Evolutionary conservation across 2,797 vertebrate species (phyloP).

Genomic region (Crenichthys baileyi): DNA sequence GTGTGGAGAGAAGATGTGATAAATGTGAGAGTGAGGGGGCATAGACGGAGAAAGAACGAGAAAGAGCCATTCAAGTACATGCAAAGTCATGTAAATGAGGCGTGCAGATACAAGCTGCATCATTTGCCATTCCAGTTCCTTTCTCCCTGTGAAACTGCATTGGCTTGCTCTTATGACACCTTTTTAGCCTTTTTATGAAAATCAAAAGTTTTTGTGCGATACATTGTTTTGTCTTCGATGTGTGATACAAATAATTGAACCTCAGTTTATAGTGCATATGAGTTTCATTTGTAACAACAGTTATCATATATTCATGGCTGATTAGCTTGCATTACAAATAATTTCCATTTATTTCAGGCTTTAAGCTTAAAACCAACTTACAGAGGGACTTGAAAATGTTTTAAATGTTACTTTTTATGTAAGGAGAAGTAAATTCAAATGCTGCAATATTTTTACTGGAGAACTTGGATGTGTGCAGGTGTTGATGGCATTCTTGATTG

Average conservation of each 20-base stretch:
- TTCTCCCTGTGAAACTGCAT: slow-evolving; percentile 32
- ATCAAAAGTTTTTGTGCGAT: slow-evolving; percentile 10
- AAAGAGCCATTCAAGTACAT: slow-evolving; percentile 30
- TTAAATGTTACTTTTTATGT: background rate
- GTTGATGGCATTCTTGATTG: background rate
- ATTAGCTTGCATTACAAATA: background rate
- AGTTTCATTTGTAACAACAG: background rate
- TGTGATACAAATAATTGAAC: background rate
- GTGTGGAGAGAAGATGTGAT: slow-evolving; percentile 30
- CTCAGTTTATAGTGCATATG: background rate
- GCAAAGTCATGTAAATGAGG: slow-evolving; percentile 58
- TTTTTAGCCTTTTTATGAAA: slow-evolving; percentile 39
- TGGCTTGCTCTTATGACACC: slow-evolving; percentile 35
- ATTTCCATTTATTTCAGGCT: background rate
- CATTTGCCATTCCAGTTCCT: slow-evolving; percentile 34
- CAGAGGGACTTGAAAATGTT: background rate
- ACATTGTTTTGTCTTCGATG: background rate
- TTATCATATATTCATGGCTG: background rate
- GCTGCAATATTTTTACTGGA: no score
- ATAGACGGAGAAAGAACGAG: slow-evolving; percentile 15
- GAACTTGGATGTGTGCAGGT: background rate
- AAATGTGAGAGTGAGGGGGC: slow-evolving; percentile 30
- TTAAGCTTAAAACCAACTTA: background rate
- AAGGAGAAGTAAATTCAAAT: no score
- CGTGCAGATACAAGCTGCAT: slow-evolving; percentile 44